Conservation (phyloP, 1,140 invertebrate genomes). For the Leucophenga varia region DNA sequence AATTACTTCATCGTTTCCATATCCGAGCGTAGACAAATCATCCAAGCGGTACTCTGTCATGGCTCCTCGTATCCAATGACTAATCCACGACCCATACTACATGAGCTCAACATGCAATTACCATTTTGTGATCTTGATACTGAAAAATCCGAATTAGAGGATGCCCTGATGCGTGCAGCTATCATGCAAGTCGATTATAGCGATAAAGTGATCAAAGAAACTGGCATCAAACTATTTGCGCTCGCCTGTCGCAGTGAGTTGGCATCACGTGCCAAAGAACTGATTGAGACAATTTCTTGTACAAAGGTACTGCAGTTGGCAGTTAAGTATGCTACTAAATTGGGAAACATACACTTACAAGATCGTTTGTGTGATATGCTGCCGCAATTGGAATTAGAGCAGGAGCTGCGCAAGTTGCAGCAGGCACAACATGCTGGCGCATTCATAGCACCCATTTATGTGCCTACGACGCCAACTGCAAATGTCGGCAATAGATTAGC, state of each 20-base stretch:
- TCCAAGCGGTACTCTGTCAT: constrained; percentile 83
- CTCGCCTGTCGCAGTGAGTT: constrained; percentile 75
- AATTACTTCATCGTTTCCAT: constrained; percentile 80
- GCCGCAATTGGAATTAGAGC: constrained; percentile 47
- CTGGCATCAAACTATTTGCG: constrained; percentile 87
- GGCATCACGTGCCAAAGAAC: constrained; percentile 82
- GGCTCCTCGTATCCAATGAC: constrained; percentile 84
- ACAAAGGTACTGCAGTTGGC: constrained; percentile 77
- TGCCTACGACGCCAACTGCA: constrained; percentile 24
- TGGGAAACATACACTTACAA: constrained; percentile 74
- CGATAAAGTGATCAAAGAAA: constrained; percentile 69
- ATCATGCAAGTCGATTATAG: constrained; percentile 63
- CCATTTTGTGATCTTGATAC: constrained; percentile 80
- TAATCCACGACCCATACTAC: constrained; percentile 78
- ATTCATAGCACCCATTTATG: constrained; percentile 10
- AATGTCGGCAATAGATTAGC: constrained; percentile 33
- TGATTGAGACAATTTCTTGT: constrained; percentile 80
- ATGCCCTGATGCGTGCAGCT: constrained; percentile 68
- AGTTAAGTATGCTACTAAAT: constrained; percentile 80
- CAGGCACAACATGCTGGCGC: constrained; percentile 30
- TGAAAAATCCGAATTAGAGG: constrained; percentile 82
- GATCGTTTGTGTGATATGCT: constrained; percentile 65
- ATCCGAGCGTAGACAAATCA: constrained; percentile 72
- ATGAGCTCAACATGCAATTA: constrained; percentile 70
- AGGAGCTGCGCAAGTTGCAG: constrained; percentile 41